Percentiles rank a stretch among this genome's conserved stretches.
Evolutionary conservation across 2,797 vertebrate species (phyloP).

Genomic region (Myotis daubentonii): DNA sequence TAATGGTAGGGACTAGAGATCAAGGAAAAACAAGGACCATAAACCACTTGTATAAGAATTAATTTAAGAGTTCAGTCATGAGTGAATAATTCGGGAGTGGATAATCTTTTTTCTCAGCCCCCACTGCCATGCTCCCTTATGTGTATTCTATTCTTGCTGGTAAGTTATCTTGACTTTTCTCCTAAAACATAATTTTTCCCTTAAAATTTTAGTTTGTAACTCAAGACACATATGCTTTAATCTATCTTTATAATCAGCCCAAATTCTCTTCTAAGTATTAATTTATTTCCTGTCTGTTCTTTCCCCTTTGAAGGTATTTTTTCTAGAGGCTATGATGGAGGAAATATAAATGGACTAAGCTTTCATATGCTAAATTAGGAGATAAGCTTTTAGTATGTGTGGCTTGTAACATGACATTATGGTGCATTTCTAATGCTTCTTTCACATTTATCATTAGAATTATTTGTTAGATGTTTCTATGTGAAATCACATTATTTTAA

Average conservation of each 20-base stretch:
- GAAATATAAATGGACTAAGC: not conserved
- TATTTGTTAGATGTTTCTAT: constrained; percentile 22
- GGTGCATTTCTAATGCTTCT: not conserved
- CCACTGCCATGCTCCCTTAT: fast-evolving
- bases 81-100: not conserved
- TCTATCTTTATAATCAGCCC: not conserved
- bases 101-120: fast-evolving
- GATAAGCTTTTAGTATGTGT: not conserved
- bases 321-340: not conserved
- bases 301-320: not conserved
- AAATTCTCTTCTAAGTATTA: not conserved
- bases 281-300: not conserved
- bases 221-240: not conserved
- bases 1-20: not conserved
- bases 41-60: not conserved
- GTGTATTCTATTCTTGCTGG: not conserved
- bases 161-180: not conserved
- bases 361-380: not conserved
- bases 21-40: not conserved
- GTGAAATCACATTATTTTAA: constrained; percentile 43
- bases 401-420: not conserved
- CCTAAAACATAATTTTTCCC: not conserved
- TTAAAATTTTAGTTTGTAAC: not conserved
- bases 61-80: not conserved
- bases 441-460: constrained; percentile 4